Evolutionary conservation across 2,797 vertebrate genomes (phyloP).

Genomic region (Lutjanus campechanus): DNA sequence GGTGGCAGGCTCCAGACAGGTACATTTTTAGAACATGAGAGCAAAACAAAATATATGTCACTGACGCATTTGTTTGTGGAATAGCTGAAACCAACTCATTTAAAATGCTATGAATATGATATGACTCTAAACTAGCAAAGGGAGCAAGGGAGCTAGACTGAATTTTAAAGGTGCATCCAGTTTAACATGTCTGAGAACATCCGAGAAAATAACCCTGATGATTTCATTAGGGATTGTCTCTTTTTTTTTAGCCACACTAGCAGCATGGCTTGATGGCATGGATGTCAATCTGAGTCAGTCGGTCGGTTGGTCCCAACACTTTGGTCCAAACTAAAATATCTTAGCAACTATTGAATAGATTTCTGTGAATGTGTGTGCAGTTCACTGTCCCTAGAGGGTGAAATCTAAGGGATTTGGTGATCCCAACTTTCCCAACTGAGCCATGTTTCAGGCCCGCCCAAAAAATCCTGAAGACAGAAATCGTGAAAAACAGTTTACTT

Average conservation of each 20-base stretch:
- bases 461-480: too few relatives aligned
- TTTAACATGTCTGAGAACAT: not conserved
- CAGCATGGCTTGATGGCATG: too few relatives aligned
- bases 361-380: too few relatives aligned
- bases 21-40: slow-evolving; percentile 38
- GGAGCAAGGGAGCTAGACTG: not conserved
- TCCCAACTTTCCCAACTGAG: not conserved
- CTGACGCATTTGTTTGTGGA: slow-evolving; percentile 18
- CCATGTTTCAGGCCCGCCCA: too few relatives aligned
- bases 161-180: not conserved
- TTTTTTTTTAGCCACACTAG: too few relatives aligned
- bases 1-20: slow-evolving; percentile 33
- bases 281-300: too few relatives aligned
- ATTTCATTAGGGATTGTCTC: not conserved
- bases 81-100: slow-evolving; percentile 27
- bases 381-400: too few relatives aligned
- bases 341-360: too few relatives aligned
- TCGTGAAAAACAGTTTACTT: too few relatives aligned
- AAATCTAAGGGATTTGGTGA: not conserved
- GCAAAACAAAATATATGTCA: slow-evolving; percentile 53
- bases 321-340: not conserved
- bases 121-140: not conserved
- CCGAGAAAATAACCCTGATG: not conserved
- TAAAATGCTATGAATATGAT: slow-evolving; percentile 22
- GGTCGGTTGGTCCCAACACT: not conserved